Conservation (phyloP, 2,113 vertebrate species). For the Asarcornis scutulata region DNA sequence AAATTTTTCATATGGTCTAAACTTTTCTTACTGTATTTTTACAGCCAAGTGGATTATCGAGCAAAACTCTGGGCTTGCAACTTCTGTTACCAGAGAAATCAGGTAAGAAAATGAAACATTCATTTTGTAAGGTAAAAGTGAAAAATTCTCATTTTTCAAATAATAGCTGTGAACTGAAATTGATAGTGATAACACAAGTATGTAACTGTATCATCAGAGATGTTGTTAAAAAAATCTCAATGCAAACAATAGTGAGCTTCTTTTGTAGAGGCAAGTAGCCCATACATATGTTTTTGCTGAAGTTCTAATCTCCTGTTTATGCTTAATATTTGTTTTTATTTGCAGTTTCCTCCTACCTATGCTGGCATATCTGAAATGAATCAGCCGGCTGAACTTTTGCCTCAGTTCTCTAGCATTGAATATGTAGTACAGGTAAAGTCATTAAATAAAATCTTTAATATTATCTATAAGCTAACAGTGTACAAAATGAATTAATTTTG, state of each 20-base stretch:
- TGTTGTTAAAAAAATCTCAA: no score
- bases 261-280: background rate
- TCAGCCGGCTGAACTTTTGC: slow-evolving; percentile 95
- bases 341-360: slow-evolving; percentile 95
- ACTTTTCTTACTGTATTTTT: slow-evolving; percentile 55
- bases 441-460: background rate
- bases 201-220: background rate
- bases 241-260: background rate
- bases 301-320: background rate
- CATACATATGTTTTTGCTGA: background rate
- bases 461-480: background rate
- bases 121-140: background rate
- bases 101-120: slow-evolving; percentile 80
- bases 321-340: background rate
- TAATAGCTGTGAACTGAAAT: background rate
- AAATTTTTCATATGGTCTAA: background rate
- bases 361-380: slow-evolving; percentile 97
- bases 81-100: slow-evolving; percentile 99
- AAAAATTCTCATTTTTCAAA: background rate
- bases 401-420: slow-evolving; percentile 98
- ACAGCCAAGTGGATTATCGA: slow-evolving; percentile 97
- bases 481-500: background rate
- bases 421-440: slow-evolving; percentile 94
- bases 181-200: background rate
- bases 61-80: slow-evolving; percentile 99